These are phyloP conservation scores for Arctocebus calabarensis DNA, from an alignment of 2,797 vertebrate genomes.

Conservation along the genomic window DNA sequence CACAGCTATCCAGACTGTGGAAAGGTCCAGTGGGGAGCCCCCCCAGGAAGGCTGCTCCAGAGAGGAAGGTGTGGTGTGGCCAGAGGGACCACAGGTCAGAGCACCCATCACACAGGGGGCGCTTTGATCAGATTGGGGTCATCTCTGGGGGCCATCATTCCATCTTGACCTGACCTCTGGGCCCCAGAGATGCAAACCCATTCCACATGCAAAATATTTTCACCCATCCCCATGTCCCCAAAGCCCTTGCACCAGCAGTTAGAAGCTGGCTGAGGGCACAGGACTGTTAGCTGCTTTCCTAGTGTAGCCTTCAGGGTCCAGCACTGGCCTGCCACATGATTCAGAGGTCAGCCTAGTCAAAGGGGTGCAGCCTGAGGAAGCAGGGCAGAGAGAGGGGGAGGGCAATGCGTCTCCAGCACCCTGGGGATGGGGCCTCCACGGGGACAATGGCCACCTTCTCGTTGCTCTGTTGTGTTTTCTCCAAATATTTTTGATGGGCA, in stretches of 20 bases:
- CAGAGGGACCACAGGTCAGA: background rate
- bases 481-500: background rate
- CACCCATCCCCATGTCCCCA: background rate
- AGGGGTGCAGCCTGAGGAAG: background rate
- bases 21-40: background rate
- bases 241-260: background rate
- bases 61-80: background rate
- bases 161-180: background rate
- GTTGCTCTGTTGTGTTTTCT: background rate
- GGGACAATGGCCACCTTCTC: background rate
- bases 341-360: accelerated
- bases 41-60: background rate
- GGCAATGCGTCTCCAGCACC: background rate
- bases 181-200: background rate
- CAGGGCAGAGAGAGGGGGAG: background rate
- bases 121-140: background rate
- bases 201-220: background rate
- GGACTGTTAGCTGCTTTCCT: background rate
- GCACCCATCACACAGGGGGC: background rate
- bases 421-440: background rate
- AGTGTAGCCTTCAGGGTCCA: background rate
- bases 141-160: background rate
- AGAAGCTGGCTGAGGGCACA: background rate
- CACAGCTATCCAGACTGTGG: too few relatives aligned
- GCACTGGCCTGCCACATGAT: accelerated